These are phyloP conservation scores for Dipodomys spectabilis DNA, from an alignment of 2,113 vertebrate species.

Conservation along the genomic window DNA sequence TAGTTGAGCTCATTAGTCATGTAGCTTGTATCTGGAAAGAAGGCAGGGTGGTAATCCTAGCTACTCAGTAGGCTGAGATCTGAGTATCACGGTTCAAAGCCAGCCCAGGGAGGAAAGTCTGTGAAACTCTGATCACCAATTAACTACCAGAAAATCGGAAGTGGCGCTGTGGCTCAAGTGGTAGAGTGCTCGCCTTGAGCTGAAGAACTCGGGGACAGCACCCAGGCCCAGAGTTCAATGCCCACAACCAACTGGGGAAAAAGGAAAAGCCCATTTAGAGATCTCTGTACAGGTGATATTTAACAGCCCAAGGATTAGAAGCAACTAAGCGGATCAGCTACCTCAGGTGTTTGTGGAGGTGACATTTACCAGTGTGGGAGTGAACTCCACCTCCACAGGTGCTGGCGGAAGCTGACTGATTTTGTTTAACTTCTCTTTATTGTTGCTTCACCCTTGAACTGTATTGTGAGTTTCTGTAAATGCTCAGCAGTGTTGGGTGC, in stretches of 20 bases:
- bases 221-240: too few relatives aligned
- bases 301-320: background rate
- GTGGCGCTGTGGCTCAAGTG: too few relatives aligned
- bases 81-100: too few relatives aligned
- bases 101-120: too few relatives aligned
- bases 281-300: background rate
- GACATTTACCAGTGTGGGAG: background rate
- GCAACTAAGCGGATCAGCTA: background rate
- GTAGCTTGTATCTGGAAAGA: background rate
- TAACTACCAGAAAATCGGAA: too few relatives aligned
- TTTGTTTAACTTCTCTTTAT: background rate
- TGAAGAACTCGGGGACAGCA: too few relatives aligned
- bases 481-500: background rate
- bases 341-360: background rate
- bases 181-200: too few relatives aligned
- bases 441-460: background rate
- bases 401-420: background rate
- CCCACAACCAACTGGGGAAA: fast-evolving
- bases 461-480: background rate
- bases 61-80: too few relatives aligned
- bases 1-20: background rate
- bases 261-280: background rate
- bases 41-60: background rate
- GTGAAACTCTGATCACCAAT: too few relatives aligned
- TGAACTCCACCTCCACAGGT: background rate